phyloP scores from a whole-genome alignment of 2,113 vertebrate species.

The Bettongia penicillata region DNA sequence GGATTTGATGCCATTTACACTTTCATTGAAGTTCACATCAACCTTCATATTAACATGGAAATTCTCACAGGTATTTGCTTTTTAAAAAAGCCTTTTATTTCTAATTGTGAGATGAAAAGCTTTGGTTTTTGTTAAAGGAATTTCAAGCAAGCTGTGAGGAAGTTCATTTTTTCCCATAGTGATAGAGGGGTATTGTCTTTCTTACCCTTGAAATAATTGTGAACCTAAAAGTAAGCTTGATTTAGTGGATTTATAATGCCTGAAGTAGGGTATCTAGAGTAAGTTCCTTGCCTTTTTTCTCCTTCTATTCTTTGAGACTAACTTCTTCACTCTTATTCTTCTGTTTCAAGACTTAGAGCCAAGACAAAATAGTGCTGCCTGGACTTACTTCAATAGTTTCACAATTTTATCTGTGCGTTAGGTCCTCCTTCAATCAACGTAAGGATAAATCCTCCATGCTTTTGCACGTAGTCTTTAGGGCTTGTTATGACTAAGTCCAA shows the following conservation, averaged over 20 bases:
- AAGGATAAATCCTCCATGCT: neutral
- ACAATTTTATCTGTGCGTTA: neutral
- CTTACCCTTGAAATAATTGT: neutral
- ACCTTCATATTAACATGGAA: neutral
- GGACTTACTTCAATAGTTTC: neutral
- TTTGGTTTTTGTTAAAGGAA: neutral
- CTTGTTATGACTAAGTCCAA: no score
- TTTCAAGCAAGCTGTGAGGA: neutral
- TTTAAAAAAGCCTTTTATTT: neutral
- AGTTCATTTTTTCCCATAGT: neutral
- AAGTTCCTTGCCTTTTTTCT: neutral
- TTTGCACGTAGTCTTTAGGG: no score
- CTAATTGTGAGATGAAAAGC: neutral
- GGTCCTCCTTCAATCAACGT: neutral
- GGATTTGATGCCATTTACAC: neutral
- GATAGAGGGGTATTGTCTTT: neutral
- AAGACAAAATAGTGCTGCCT: neutral
- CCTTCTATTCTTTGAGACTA: neutral
- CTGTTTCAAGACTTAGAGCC: neutral
- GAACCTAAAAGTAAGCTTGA: neutral
- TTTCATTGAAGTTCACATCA: neutral
- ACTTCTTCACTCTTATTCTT: neutral
- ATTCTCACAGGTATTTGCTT: neutral
- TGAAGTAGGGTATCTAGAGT: neutral
- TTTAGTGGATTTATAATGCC: neutral